These are phyloP conservation scores for Deroplatys truncata DNA, from an alignment of 2,888 invertebrate genomes.

Conservation along the genomic window DNA sequence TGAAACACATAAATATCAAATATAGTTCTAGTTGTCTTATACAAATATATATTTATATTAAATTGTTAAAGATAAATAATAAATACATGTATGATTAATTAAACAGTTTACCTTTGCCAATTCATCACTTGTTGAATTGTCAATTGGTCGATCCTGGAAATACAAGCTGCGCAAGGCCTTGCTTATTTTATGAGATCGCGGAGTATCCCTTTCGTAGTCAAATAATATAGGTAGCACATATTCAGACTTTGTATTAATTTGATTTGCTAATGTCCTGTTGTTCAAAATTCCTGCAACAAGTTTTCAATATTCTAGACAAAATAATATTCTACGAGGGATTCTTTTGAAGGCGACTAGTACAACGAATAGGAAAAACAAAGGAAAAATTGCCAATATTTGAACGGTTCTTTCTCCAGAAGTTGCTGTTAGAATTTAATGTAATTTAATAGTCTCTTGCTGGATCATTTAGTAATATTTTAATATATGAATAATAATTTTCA, in stretches of 20 bases:
- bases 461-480: too few species aligned
- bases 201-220: constrained; percentile 52
- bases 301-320: neutral
- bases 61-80: too few species aligned
- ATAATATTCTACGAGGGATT: too few species aligned
- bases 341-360: too few species aligned
- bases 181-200: constrained; percentile 50
- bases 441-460: too few species aligned
- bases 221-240: constrained; percentile 62
- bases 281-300: constrained; percentile 48
- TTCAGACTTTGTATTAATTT: constrained; percentile 58
- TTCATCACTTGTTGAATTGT: constrained; percentile 12
- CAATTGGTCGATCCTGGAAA: constrained; percentile 43
- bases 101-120: neutral
- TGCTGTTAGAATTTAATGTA: too few species aligned
- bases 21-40: too few species aligned
- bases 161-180: constrained; percentile 51
- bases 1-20: neutral
- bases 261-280: constrained; percentile 51
- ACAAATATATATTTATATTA: too few species aligned
- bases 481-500: too few species aligned
- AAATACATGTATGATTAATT: neutral
- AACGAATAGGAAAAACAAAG: too few species aligned
- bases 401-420: too few species aligned
- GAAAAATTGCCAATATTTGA: too few species aligned